Percentiles rank a stretch among this genome's conserved stretches.
phyloP scores from a whole-genome alignment of 2,888 invertebrate genomes.

The Xestobium rufovillosum region DNA sequence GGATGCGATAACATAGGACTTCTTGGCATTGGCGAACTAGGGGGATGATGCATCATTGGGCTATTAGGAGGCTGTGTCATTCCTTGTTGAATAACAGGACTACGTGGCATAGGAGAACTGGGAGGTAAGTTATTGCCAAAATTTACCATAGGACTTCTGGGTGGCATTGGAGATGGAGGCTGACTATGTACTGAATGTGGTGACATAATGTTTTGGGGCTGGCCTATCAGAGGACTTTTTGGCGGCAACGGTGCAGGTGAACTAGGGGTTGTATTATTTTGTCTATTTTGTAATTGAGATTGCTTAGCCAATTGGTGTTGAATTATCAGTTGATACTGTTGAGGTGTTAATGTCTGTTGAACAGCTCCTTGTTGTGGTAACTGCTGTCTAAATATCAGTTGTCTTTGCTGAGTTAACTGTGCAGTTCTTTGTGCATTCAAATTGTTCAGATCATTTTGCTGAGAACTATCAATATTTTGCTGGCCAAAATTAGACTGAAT shows the following conservation, averaged over 20 bases:
- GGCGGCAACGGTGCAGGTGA: conserved; percentile 52
- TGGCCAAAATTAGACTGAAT: conserved; percentile 42
- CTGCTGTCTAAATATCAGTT: conserved; percentile 28
- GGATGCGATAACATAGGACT: conserved; percentile 40
- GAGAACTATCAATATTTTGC: no score
- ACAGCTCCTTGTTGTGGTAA: conserved; percentile 23
- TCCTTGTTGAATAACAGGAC: conserved; percentile 48
- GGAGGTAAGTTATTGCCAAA: conserved; percentile 41
- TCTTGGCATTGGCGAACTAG: conserved; percentile 41
- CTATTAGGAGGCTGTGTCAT: conserved; percentile 44
- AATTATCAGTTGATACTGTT: conserved; percentile 40
- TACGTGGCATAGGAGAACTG: conserved; percentile 51
- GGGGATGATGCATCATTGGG: conserved; percentile 47
- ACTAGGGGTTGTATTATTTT: conserved; percentile 44
- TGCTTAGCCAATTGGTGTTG: conserved; percentile 35
- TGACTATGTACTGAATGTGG: conserved; percentile 40
- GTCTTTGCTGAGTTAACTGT: conserved; percentile 37
- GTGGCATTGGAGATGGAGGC: conserved; percentile 44
- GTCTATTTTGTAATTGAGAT: conserved; percentile 29
- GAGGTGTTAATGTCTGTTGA: conserved; percentile 34
- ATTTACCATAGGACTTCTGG: conserved; percentile 40
- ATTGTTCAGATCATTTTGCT: conserved; percentile 44
- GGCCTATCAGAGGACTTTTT: conserved; percentile 44
- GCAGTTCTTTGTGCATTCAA: conserved; percentile 39
- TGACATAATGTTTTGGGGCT: conserved; percentile 40